Base-by-base conservation (phyloP, 2,113 vertebrate species). In the Salvelinus fontinalis region DNA sequence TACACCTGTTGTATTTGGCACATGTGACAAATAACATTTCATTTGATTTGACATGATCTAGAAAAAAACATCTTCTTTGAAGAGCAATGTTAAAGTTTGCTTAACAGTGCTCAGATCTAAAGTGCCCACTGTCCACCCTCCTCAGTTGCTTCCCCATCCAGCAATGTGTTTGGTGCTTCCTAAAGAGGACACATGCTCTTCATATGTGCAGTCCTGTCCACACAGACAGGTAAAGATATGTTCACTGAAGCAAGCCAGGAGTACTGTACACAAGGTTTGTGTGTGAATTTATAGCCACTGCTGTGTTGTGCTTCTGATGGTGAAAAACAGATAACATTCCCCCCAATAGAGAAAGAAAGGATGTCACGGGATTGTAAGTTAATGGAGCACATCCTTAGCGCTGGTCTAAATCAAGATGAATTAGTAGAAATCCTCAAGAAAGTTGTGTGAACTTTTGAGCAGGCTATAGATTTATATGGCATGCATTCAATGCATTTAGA, bases 281-380 rank as follows among this genome's bases (percentile, higher is more conserved):
- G 60, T 49, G 20, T 75, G 49, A 75, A 39, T 67, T 79, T 57
- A 75, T 48, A 67, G 84, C 80, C 72, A 24, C 65, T 79, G 69
- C 65, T 60, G 11, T 85, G 81, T 86, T 71, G 69, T 60, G 76
- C 77, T 71, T 73, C 31, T 68, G 59, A 75, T 44, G 2, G 51
- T 76, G 74, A 81, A 80, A 75, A 75, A 75, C 81, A 77, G 39
- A 44, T 88, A 7, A 31, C 34, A 76, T 84, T 79, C 78, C 75
- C 69, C 66, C 51, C 27, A 70, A 34, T 31, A 54, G 13, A 48
- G 59, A 60, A 62, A 68, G 18, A 16, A 22, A 22, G 59, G n/a
- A 22, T 20, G 59, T 44, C 39, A 44, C 9, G 9, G 39, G 9
- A 44, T 44, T 44, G 39, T 44, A 44, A 44, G 39, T 62, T 20